Base-by-base conservation (phyloP, 2,113 vertebrate genomes). In the Leuciscus idus region DNA sequence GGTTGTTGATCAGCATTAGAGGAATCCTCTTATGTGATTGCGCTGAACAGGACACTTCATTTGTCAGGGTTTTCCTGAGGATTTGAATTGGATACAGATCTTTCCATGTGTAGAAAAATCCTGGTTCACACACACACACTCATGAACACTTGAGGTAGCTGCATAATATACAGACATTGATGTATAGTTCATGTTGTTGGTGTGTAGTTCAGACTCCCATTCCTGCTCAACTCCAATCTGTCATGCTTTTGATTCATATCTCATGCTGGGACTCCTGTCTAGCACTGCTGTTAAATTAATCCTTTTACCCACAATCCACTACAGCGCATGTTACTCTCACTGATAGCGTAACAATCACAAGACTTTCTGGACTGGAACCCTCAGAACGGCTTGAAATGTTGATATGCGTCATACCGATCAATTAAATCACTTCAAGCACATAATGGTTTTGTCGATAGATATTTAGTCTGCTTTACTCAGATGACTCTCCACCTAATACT, bases 1-100 rank as follows among this genome's bases (percentile, higher is more conserved):
- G 61, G 43, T 28, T 68, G 79, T 50, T 82, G 81, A 82, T 52
- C 81, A 82, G 64, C 46, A 66, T 82, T 82, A 70, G 26, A 23
- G 15, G 64, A 82, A 70, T 82, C 79, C 62, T 68, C 46, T 28
- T 70, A 82, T 82, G 28, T 82, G 81, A 82, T 70, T 12, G 9
- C 15, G 0, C 26, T 15, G 59, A 66, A 66, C 79, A 81, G 28
- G 79, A 66, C 79, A 66, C 62, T 68, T 68, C 28, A 82, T 70
- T 82, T 48, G 62, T 82, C 81, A 36, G 62, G 19, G 62, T 48
- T 50, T 74, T 62, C 30, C 70, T 55, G 79, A 74, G 79, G 36
- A 82, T 23, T 81, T 23, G 23, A 73, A 82, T 81, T 73, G 61
- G 28, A 61, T 50, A 62, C 30, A 62, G 85, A 83, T 36, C n/a